Evolutionary conservation across 1,140 invertebrate species (phyloP), one percentile per base, ranked within the genome.

Genomic region (Phortica variegata): DNA sequence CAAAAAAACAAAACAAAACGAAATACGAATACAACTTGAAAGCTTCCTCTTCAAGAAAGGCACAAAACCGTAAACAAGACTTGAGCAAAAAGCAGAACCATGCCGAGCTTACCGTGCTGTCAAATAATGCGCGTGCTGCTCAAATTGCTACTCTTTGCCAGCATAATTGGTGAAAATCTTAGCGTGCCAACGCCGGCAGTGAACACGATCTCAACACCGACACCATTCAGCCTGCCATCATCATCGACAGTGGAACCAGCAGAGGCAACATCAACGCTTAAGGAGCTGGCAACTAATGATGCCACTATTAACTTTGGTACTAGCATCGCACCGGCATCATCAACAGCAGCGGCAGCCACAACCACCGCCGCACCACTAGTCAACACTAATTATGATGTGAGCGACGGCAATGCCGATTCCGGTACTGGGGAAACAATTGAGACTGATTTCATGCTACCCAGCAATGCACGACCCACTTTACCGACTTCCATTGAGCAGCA

Each of bases 401-500:
- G 34, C n/a, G n/a, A 19, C 12, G 10, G 56, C 49, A 31, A n/a
- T n/a, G 57, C 44, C 36, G 53, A 37, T 16, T 44, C 23, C 17
- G 60, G 48, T 34, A 58, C 50, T 17, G 62, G 60, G 58, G 69
- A 61, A 58, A 57, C 58, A 33, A 48, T 58, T 60, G 69, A 73
- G 61, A 69, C 65, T 73, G 69, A 72, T 36, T 62, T 55, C 31
- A 59, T 48, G 9, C 44, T 54, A 44, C 49, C 49, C 43, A 58
- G 55, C 20, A 36, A 38, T 13, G 39, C 33, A 15, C 49, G 37
- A 50, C 32, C 49, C 44, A 73, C 70, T 3, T 34, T 62, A 19
- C 56, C 70, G 42, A 69, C 70, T 36, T 73, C 70, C 38, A 69
- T 73, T 33, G 70, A 73, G 50, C 70, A 73, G 37, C 70, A 73